These are phyloP conservation scores for Actias luna DNA, from an alignment of 2,888 invertebrate genomes.

Conservation along the genomic window DNA sequence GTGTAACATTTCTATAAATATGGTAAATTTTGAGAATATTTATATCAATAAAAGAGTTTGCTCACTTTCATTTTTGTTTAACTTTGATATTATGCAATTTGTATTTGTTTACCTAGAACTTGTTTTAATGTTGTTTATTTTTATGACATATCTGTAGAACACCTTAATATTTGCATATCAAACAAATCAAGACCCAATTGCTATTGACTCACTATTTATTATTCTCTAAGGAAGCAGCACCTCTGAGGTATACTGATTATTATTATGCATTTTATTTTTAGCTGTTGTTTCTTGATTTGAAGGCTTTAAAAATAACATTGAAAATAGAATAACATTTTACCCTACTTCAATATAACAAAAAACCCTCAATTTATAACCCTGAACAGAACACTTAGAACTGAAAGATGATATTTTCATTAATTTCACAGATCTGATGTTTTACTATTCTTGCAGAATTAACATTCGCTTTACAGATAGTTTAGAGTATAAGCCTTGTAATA, in stretches of 20 bases:
- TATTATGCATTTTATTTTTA: slow-evolving; percentile 55
- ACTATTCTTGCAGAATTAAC: slow-evolving; percentile 58
- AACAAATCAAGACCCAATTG: slow-evolving; percentile 43
- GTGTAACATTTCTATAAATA: not conserved
- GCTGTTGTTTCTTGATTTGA: slow-evolving; percentile 37
- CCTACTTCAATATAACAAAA: slow-evolving; percentile 37
- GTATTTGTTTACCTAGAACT: not conserved
- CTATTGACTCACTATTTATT: slow-evolving; percentile 47
- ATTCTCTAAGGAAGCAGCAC: slow-evolving; percentile 69
- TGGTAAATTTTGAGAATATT: not conserved
- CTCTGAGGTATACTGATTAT: slow-evolving; percentile 72
- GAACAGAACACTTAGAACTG: slow-evolving; percentile 54
- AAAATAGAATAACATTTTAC: slow-evolving; percentile 48
- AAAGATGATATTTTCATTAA: slow-evolving; percentile 60
- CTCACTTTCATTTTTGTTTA: not conserved
- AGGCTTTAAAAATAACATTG: slow-evolving; percentile 46
- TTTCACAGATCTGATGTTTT: slow-evolving; percentile 74
- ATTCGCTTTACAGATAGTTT: slow-evolving; percentile 47
- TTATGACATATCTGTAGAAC: not conserved
- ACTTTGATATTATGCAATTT: not conserved
- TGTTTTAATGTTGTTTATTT: not conserved
- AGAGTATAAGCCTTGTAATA: slow-evolving; percentile 68
- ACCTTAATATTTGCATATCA: not conserved
- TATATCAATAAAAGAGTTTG: not conserved
- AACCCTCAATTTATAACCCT: slow-evolving; percentile 49